Evolutionary conservation across 2,113 vertebrate genomes (phyloP), one percentile per base, ranked within the genome.

Genomic region (Pseudonaja textilis): DNA sequence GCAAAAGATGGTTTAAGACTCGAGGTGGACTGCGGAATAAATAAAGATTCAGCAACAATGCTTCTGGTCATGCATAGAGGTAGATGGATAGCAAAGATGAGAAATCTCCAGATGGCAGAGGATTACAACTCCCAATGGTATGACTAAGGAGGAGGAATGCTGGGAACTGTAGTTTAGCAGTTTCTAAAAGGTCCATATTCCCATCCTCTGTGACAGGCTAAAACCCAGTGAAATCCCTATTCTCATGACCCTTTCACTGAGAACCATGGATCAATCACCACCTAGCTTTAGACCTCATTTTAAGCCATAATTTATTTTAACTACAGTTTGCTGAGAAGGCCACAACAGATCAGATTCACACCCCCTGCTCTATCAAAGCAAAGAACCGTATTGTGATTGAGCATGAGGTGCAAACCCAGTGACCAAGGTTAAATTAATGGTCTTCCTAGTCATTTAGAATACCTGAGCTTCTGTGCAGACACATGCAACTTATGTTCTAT

Each of bases 1-100:
- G 97, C 97, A 97, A 98, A 98, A 97, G 97, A 98, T 97, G 96
- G 96, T 97, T 97, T 96, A 96, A 97, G 96, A 97, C 96, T 97
- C 96, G 94, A 97, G 95, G 96, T 97, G 97, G 97, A 97, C 97
- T 97, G 96, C 96, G 97, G 97, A 14, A 88, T 10, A 98, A 97
- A 97, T 97, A 97, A 95, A 81, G 93, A 97, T 97, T 96, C 97
- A 96, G 96, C 95, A 94, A 88, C 96, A 96, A 97, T 93, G 94
- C 94, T 96, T 95, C 94, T 96, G 96, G 95, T 92, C 96, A 96
- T 95, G 96, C 95, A 96, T 90, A 22, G 93, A 96, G 95, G 50
- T 95, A 95, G 91, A 88, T 47, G 91, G 89, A 92, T 85, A 47
- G 23, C 6, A 85, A 86, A 59, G 95, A 91, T 42, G 74, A 22